Evolutionary conservation across 35 echinoderm and acorn worm species (phyloP), one percentile per base, ranked within the genome.

Genomic region (Eucidaris tribuloides): DNA sequence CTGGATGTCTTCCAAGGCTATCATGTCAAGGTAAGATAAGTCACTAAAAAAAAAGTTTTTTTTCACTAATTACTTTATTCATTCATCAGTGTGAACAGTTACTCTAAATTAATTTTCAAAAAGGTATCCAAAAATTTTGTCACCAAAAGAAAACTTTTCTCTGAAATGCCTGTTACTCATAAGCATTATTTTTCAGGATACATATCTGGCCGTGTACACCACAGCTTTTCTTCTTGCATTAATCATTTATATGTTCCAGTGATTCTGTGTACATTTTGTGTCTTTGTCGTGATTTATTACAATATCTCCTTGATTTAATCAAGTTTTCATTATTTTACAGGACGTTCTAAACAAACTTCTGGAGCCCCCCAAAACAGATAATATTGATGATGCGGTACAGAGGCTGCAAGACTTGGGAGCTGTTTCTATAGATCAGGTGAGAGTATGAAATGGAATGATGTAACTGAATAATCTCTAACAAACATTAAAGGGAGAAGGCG

Each of bases 351-450:
- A 66, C 39, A 91, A 68, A 13, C 70, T 91, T 39, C 58, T 91
- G 19, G 71, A 91, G 60, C 88, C 88, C n/a, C 88, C 88, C 3
- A 52, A 70, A 43, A 57, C 9, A 11, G 58, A 52, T 4, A 84
- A 85, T 38, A 85, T 79, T 79, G 55, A 82, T 66, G 88, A 91
- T 79, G 81, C 88, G 15, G 76, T 90, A 31, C 71, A 54, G 20
- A 78, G 88, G 25, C 56, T 91, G 3, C 82, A 84, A 63, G 77
- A 91, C 78, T 72, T 84, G 39, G 88, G 88, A 29, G 88, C 88
- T 30, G 34, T 91, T 4, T 57, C 83, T 49, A 35, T 54, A 58
- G 78, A 65, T 41, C 63, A 85, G 83, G 83, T 85, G 27, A 49
- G 0, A n/a, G 48, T 52, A 52, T 52, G 48, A n/a, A 9, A n/a